These are phyloP conservation scores for Sphenodon punctatus DNA, from an alignment of 2,797 vertebrate genomes.

Conservation along the genomic window DNA sequence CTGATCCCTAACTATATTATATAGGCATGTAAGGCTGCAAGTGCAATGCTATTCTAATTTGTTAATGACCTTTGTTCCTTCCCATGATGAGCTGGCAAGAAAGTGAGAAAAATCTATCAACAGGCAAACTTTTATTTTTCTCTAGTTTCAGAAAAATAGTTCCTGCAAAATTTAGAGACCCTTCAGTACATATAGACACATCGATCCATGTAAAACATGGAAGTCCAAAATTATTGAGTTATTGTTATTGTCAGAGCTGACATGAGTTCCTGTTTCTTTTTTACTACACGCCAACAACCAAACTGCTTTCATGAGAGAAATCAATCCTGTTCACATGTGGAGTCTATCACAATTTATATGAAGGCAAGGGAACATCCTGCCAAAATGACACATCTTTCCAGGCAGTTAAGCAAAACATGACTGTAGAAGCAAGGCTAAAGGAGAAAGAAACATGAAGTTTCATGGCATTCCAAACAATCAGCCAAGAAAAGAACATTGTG, in stretches of 20 bases:
- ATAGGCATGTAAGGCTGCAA: not conserved
- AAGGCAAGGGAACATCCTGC: not conserved
- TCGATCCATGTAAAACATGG: not conserved
- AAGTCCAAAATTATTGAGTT: not conserved
- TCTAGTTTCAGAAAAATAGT: not conserved
- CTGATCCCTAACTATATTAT: slow-evolving; percentile 42
- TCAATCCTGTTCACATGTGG: not conserved
- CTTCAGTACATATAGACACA: not conserved
- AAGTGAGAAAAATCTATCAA: slow-evolving; percentile 29
- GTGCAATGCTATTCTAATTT: not conserved
- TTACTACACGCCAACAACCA: not conserved
- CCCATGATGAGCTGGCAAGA: not conserved
- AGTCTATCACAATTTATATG: not conserved
- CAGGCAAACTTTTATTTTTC: not conserved
- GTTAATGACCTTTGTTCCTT: not conserved
- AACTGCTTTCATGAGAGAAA: not conserved
- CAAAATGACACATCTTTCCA: not conserved
- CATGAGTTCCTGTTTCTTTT: not conserved
- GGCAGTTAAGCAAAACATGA: not conserved
- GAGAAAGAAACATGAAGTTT: too few relatives aligned
- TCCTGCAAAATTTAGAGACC: not conserved
- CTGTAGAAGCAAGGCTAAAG: not conserved
- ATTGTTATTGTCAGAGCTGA: not conserved
- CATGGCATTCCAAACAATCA: not conserved
- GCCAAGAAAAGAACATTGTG: not conserved